phyloP scores from a whole-genome alignment of 2,797 vertebrate genomes.

The Selene dorsalis region DNA sequence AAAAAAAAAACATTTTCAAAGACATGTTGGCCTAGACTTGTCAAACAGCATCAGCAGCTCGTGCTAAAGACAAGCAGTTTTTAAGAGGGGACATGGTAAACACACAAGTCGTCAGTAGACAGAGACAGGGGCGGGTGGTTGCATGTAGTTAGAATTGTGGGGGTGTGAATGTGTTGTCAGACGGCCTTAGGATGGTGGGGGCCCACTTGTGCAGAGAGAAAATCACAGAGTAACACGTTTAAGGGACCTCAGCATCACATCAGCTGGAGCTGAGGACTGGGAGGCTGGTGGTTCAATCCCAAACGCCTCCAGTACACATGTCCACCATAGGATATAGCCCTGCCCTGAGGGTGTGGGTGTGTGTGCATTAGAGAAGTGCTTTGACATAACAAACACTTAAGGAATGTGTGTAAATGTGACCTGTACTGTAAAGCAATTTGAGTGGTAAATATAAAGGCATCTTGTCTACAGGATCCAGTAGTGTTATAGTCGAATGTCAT shows the following conservation, averaged over 20 bases:
- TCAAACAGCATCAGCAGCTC: conserved; percentile 65
- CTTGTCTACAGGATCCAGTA: neutral
- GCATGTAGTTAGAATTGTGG: conserved; percentile 31
- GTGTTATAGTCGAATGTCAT: neutral
- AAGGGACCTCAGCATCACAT: neutral
- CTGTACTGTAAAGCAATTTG: neutral
- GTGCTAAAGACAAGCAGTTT: conserved; percentile 38
- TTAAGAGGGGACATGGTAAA: conserved; percentile 52
- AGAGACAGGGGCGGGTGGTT: conserved; percentile 26
- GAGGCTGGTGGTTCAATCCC: too few species aligned
- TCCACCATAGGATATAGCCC: too few species aligned
- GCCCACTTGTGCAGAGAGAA: neutral
- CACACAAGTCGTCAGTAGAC: conserved; percentile 40
- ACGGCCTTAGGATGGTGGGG: neutral
- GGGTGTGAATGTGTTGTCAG: conserved; percentile 44
- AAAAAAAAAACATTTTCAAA: conserved; percentile 59
- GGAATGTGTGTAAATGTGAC: neutral
- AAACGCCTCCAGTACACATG: too few species aligned
- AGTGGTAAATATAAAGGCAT: neutral
- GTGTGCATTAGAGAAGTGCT: too few species aligned
- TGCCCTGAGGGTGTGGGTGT: too few species aligned
- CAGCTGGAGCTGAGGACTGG: too few species aligned
- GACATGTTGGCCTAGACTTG: conserved; percentile 62
- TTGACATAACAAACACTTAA: too few species aligned
- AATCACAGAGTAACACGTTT: neutral